phyloP scores from a whole-genome alignment of 2,797 vertebrate genomes.

The Limosa lapponica region DNA sequence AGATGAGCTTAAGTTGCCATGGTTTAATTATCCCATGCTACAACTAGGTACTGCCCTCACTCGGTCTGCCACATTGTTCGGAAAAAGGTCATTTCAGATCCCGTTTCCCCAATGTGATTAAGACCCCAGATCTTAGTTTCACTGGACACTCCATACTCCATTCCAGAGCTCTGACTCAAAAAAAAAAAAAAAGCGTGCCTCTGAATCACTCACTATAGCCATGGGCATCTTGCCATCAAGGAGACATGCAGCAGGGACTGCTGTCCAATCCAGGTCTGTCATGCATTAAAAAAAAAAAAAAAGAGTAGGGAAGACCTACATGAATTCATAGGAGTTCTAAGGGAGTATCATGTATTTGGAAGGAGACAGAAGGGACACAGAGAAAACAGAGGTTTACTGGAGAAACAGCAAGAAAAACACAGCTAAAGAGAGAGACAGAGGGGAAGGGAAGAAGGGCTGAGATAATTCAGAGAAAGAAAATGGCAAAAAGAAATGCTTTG shows the following conservation, averaged over 20 bases:
- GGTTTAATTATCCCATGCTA: not conserved
- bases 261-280: constrained; percentile 25
- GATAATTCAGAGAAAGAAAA: not conserved
- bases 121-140: constrained; percentile 35
- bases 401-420: not conserved
- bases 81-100: not conserved
- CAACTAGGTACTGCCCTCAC: not conserved
- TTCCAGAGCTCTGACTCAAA: constrained; percentile 32
- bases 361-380: not conserved
- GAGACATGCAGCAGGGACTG: constrained; percentile 28
- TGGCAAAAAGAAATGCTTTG: not conserved
- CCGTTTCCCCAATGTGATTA: not conserved
- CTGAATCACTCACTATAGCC: constrained; percentile 55
- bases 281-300: not conserved
- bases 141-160: not conserved
- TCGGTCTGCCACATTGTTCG: not conserved
- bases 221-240: constrained; percentile 17
- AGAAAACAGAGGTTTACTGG: not conserved
- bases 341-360: not conserved
- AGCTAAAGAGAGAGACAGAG: not conserved
- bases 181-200: constrained; percentile 21
- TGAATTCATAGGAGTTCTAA: not conserved
- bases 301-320: not conserved
- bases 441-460: not conserved
- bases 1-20: not conserved